Conservation (phyloP, 2,888 invertebrate species). For the Tetropium fuscum region DNA sequence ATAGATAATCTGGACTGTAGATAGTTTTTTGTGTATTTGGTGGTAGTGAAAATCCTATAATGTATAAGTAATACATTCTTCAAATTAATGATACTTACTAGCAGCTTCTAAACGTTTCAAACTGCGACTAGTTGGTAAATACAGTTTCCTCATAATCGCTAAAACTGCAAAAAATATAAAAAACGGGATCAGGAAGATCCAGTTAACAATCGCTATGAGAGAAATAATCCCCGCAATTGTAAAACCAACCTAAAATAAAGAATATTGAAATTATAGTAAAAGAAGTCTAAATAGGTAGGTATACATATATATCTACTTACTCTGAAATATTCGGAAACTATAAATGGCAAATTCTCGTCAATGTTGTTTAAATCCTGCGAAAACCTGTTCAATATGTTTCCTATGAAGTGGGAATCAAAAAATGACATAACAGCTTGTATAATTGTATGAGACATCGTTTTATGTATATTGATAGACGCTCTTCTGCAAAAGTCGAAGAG, state of each 20-base stretch:
- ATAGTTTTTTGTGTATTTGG: no score
- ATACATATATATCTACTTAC: no score
- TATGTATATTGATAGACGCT: conserved; percentile 68
- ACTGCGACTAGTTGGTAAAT: conserved; percentile 53
- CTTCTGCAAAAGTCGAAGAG: conserved; percentile 82
- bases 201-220: conserved; percentile 47
- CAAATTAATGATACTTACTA: conserved; percentile 52
- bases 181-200: conserved; percentile 47
- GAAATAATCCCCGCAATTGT: conserved; percentile 39
- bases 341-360: conserved; percentile 52
- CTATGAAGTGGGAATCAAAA: conserved; percentile 56
- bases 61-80: no score
- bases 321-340: conserved; percentile 43
- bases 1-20: no score
- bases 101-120: conserved; percentile 55
- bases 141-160: conserved; percentile 42
- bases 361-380: conserved; percentile 55
- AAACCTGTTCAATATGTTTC: conserved; percentile 56
- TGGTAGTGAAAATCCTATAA: no score
- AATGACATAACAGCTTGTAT: conserved; percentile 54
- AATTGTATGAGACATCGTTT: conserved; percentile 49
- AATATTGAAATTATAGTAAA: no score
- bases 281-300: no score
- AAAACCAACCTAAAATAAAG: conserved; percentile 40
- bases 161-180: conserved; percentile 43